These are phyloP conservation scores for Melanogrammus aeglefinus DNA, from an alignment of 2,797 vertebrate species.

Conservation along the genomic window DNA sequence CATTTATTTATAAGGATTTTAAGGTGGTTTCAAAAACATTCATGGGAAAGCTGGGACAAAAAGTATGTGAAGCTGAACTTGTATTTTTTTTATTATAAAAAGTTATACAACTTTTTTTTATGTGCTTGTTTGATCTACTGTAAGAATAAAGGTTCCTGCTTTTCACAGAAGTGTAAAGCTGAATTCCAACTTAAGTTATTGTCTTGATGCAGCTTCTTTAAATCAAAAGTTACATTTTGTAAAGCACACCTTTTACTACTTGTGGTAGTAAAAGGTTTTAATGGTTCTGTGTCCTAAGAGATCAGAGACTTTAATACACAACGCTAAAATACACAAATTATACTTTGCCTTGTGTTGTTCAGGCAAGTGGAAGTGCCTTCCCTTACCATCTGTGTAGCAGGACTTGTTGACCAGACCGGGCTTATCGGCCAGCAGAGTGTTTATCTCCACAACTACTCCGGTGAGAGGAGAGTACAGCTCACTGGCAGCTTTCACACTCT, in stretches of 20 bases:
- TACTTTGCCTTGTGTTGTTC: neutral
- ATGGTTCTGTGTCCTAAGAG: neutral
- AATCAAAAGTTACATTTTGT: neutral
- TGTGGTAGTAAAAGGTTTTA: neutral
- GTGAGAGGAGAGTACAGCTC: conserved; percentile 94
- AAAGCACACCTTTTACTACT: too few relatives aligned
- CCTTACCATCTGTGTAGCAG: conserved; percentile 93
- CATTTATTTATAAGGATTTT: too few relatives aligned
- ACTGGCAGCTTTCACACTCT: conserved; percentile 98
- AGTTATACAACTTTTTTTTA: too few relatives aligned
- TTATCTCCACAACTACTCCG: conserved; percentile 91
- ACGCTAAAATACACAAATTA: too few relatives aligned
- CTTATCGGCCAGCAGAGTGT: conserved; percentile 83
- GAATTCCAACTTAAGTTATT: neutral
- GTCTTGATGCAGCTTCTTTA: neutral
- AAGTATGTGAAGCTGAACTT: neutral
- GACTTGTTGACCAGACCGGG: conserved; percentile 95
- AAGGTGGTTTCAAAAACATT: neutral
- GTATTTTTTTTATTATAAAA: neutral
- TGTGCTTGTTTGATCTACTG: too few relatives aligned
- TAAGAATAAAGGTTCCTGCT: neutral
- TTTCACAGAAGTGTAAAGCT: neutral
- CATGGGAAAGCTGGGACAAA: neutral
- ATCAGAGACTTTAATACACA: neutral
- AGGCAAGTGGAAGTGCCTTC: neutral